A percentile compares a stretch with the other conserved stretches of the same genome.
Conservation (phyloP, 2,797 vertebrate genomes). For the Pseudochirops cupreus region DNA sequence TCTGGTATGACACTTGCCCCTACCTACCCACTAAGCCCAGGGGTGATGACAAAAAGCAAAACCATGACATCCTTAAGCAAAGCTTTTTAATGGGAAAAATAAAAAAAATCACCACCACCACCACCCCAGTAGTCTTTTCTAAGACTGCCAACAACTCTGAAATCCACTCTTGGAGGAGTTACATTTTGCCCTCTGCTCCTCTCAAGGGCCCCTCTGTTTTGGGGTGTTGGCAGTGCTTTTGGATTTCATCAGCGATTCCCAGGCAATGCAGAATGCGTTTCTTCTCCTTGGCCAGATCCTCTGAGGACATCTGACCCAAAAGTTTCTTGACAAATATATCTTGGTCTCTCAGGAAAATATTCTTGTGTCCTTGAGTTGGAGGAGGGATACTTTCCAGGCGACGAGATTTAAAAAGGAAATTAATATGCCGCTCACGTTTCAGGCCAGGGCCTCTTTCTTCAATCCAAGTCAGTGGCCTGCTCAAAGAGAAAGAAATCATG, state of each 20-base stretch:
- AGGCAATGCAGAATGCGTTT: constrained; percentile 91
- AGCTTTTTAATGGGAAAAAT: constrained; percentile 56
- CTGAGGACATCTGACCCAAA: constrained; percentile 85
- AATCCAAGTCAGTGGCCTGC: constrained; percentile 93
- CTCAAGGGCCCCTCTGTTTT: constrained; percentile 60
- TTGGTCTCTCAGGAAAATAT: constrained; percentile 96
- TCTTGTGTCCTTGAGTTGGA: constrained; percentile 85
- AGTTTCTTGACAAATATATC: constrained; percentile 92
- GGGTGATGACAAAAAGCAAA: not conserved
- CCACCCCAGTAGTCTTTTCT: not conserved
- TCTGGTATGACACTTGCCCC: not conserved
- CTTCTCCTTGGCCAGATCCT: constrained; percentile 88
- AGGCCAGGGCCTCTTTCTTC: constrained; percentile 93
- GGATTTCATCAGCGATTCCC: constrained; percentile 90
- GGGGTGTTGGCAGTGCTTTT: constrained; percentile 82
- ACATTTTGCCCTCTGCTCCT: rapidly evolving
- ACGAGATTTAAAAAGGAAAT: constrained; percentile 90
- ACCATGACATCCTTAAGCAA: constrained; percentile 24
- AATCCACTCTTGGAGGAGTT: rapidly evolving
- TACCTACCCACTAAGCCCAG: not conserved
- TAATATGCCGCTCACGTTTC: constrained; percentile 89
- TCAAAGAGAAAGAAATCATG: constrained; percentile 57
- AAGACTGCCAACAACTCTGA: not conserved
- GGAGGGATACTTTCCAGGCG: constrained; percentile 89
- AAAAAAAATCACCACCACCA: not conserved